These are phyloP conservation scores for Sebastes schlegelii DNA, from an alignment of 2,113 vertebrate genomes.

Conservation along the genomic window DNA sequence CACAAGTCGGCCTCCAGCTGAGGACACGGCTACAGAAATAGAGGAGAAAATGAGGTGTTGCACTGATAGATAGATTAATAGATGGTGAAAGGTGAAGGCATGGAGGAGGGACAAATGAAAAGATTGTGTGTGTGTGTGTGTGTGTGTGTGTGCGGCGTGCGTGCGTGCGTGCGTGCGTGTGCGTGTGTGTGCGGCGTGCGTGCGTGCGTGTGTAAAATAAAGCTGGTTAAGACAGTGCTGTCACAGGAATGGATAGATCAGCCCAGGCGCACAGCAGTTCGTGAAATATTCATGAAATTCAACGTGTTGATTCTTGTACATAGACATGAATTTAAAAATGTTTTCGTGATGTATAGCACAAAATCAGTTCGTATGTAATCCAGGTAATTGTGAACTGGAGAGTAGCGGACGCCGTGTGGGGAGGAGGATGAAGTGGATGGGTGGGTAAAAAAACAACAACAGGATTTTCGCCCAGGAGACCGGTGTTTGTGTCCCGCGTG, in stretches of 20 bases:
- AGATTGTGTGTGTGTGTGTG: slow-evolving; percentile 5
- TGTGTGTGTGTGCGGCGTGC: not conserved
- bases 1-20: slow-evolving; percentile 30
- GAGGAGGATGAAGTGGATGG: too few species aligned
- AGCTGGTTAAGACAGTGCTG: slow-evolving; percentile 46
- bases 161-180: not conserved
- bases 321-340: too few species aligned
- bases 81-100: slow-evolving; percentile 43
- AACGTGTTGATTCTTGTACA: too few species aligned
- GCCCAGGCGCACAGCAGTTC: too few species aligned
- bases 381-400: too few species aligned
- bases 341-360: too few species aligned
- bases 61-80: slow-evolving; percentile 45
- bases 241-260: slow-evolving; percentile 33
- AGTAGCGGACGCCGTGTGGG: too few species aligned
- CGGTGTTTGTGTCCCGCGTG: too few species aligned
- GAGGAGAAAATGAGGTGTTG: slow-evolving; percentile 58
- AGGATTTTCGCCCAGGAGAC: too few species aligned
- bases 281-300: too few species aligned
- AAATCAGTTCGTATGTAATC: too few species aligned
- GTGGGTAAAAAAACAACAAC: too few species aligned
- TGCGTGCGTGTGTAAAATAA: slow-evolving; percentile 13
- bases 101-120: slow-evolving; percentile 36
- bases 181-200: not conserved
- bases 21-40: slow-evolving; percentile 26